These are phyloP conservation scores for Oreochromis niloticus DNA, from an alignment of 2,113 vertebrate genomes.

Conservation along the genomic window DNA sequence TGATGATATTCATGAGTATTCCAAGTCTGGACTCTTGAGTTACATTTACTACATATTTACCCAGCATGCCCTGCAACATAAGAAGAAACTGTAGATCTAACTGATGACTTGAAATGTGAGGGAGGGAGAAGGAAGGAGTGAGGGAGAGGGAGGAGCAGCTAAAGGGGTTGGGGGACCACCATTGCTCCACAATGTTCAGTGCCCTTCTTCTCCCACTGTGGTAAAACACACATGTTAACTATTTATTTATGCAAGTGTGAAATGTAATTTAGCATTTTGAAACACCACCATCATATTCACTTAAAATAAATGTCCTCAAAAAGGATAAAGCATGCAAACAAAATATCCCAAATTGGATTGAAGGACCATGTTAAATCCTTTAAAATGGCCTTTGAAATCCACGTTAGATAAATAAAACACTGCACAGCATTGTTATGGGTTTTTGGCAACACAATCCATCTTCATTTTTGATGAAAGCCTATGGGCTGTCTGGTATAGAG, in stretches of 20 bases:
- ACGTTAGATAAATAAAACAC: constrained; percentile 58
- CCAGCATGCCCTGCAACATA: background rate
- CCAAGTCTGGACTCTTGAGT: background rate
- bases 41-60: background rate
- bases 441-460: constrained; percentile 64
- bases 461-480: constrained; percentile 68
- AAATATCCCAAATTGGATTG: background rate
- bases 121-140: background rate
- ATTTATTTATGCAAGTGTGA: constrained; percentile 6
- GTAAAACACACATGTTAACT: constrained; percentile 4
- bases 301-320: background rate
- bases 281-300: background rate
- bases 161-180: background rate
- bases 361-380: background rate
- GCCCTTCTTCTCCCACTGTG: background rate
- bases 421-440: constrained; percentile 31
- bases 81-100: background rate
- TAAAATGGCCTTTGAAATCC: constrained; percentile 26
- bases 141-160: background rate
- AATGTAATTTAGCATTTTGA: background rate
- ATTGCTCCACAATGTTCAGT: constrained; percentile 1
- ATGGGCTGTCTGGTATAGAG: constrained; percentile 51
- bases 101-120: background rate
- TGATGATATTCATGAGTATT: background rate
- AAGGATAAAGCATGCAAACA: background rate